Percentiles rank a stretch among this genome's conserved stretches.
phyloP scores from a whole-genome alignment of 1,140 invertebrate species.

The Brachionus paranguensis region DNA sequence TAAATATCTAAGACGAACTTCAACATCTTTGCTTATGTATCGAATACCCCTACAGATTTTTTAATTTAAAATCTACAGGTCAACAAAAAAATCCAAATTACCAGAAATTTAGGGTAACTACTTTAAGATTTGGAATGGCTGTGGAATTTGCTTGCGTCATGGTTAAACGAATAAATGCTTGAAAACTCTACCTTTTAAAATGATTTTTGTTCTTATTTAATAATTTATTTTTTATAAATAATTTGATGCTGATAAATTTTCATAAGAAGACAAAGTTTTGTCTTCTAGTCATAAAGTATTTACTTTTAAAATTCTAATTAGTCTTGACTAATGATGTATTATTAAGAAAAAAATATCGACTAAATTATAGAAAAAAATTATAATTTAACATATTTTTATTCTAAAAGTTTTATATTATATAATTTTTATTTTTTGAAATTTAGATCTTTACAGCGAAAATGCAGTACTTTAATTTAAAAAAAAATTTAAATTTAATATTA shows the following conservation, averaged over 20 bases:
- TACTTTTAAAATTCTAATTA: neutral
- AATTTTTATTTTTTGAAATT: too few relatives aligned
- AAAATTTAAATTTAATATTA: too few relatives aligned
- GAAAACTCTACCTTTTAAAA: neutral
- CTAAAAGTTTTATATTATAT: too few relatives aligned
- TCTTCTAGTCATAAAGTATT: neutral
- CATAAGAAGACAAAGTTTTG: neutral
- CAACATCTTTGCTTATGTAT: constrained; percentile 26
- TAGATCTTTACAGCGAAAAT: too few relatives aligned
- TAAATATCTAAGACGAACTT: neutral
- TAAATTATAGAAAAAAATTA: too few relatives aligned
- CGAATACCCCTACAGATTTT: neutral
- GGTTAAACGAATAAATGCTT: neutral
- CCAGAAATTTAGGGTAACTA: neutral
- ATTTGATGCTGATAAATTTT: neutral
- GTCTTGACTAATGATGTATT: too few relatives aligned
- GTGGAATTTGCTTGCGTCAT: neutral
- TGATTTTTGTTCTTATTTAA: neutral
- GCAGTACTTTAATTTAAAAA: too few relatives aligned
- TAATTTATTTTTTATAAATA: neutral
- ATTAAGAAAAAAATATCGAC: too few relatives aligned
- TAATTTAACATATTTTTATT: too few relatives aligned
- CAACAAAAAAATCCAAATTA: neutral
- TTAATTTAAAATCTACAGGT: neutral
- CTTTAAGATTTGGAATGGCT: neutral